phyloP scores from a whole-genome alignment of 2,888 invertebrate species.

The Lithosia quadra region DNA sequence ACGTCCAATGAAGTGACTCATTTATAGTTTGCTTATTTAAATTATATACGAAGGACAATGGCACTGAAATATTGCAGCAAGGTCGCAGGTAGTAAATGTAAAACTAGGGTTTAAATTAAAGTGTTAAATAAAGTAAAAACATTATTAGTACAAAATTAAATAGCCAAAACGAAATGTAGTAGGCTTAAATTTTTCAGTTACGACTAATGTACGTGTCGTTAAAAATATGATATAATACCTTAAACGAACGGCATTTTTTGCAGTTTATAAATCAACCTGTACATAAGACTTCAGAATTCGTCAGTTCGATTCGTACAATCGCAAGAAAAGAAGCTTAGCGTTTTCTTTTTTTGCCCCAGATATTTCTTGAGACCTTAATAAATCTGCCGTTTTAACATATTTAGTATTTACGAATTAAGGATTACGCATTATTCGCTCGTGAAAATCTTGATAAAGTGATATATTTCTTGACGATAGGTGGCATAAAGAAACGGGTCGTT shows the following conservation, averaged over 20 bases:
- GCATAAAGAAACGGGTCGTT: slow-evolving; percentile 48
- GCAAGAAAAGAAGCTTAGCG: slow-evolving; percentile 60
- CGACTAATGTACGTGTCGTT: too few relatives aligned
- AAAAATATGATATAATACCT: slow-evolving; percentile 10
- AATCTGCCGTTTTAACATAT: slow-evolving; percentile 73
- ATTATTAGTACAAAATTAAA: background rate
- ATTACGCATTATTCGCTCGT: slow-evolving; percentile 66
- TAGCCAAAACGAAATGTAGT: background rate
- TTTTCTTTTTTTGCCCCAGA: slow-evolving; percentile 59
- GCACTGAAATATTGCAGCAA: slow-evolving; percentile 35
- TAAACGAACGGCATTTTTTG: slow-evolving; percentile 31
- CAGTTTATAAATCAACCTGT: slow-evolving; percentile 62
- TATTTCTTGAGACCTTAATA: slow-evolving; percentile 70
- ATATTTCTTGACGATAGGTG: slow-evolving; percentile 53
- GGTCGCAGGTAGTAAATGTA: slow-evolving; percentile 40
- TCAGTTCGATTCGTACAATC: slow-evolving; percentile 68
- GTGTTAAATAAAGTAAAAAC: background rate
- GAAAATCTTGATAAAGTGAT: slow-evolving; percentile 66
- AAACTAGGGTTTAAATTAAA: slow-evolving; percentile 5
- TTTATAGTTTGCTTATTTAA: slow-evolving; percentile 45
- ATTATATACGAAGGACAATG: slow-evolving; percentile 39
- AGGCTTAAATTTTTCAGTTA: background rate
- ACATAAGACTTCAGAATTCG: slow-evolving; percentile 58
- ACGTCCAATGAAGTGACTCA: slow-evolving; percentile 57
- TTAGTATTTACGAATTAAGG: slow-evolving; percentile 64